Conservation (phyloP, 2,888 invertebrate genomes). For the Drosophila maculinotata region DNA sequence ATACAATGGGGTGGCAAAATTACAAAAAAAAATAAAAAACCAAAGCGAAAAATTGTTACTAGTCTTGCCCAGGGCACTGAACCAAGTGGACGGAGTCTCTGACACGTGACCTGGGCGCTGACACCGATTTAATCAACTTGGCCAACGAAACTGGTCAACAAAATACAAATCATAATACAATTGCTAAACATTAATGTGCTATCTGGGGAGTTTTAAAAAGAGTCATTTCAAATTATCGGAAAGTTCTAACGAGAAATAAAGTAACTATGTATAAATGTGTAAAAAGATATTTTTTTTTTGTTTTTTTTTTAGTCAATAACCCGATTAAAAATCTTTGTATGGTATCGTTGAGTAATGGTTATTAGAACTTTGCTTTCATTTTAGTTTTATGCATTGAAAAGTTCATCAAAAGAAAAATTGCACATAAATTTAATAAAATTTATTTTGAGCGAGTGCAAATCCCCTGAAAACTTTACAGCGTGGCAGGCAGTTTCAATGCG, state of each 20-base stretch:
- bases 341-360: neutral
- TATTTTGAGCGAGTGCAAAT: constrained; percentile 37
- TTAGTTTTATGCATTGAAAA: constrained; percentile 29
- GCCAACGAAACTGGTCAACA: constrained; percentile 22
- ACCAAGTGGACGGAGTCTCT: constrained; percentile 8
- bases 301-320: neutral
- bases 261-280: neutral
- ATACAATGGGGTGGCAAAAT: constrained; percentile 43
- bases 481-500: constrained; percentile 62
- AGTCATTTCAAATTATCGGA: neutral
- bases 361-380: constrained; percentile 8
- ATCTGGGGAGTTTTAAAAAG: constrained; percentile 19
- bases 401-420: constrained; percentile 12
- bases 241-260: neutral
- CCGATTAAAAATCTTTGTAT: neutral
- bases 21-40: constrained; percentile 18
- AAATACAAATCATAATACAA: constrained; percentile 43
- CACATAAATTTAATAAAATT: constrained; percentile 47
- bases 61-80: constrained; percentile 17
- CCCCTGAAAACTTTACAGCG: constrained; percentile 31
- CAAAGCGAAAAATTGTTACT: constrained; percentile 10
- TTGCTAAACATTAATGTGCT: constrained; percentile 47
- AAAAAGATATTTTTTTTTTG: neutral
- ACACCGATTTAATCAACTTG: constrained; percentile 40
- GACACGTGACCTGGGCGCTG: constrained; percentile 17